phyloP scores from a whole-genome alignment of 2,797 vertebrate species.

The Cyprinodon diabolis region DNA sequence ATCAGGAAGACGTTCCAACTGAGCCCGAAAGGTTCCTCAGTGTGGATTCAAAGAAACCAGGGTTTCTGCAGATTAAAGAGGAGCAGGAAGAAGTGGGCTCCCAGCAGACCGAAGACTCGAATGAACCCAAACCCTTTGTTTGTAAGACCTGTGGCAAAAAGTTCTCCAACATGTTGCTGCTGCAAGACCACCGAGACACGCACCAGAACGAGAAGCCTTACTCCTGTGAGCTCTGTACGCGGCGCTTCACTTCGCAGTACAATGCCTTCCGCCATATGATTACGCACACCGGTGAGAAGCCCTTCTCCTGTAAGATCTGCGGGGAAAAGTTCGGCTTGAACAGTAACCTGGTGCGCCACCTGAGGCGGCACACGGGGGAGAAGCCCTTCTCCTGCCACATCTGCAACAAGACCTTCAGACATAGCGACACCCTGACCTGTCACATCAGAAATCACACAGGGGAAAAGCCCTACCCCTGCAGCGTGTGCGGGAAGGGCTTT shows the following conservation, averaged over 20 bases:
- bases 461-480: too few species aligned
- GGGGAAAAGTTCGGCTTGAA: too few species aligned
- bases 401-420: too few species aligned
- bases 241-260: background rate
- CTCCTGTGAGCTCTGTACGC: constrained; percentile 1
- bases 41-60: background rate
- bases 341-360: too few species aligned
- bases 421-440: too few species aligned
- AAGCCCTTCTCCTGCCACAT: background rate
- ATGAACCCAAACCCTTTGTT: background rate
- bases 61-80: constrained; percentile 6
- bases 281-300: background rate
- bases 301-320: background rate
- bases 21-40: background rate
- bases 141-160: constrained; percentile 1
- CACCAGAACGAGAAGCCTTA: background rate
- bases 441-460: too few species aligned
- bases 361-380: too few species aligned
- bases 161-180: background rate
- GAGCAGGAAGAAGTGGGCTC: background rate
- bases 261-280: constrained; percentile 3
- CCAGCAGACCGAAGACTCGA: background rate
- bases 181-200: background rate
- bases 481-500: too few species aligned
- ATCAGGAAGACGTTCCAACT: background rate